Evolutionary conservation across 2,113 vertebrate species (phyloP).

Genomic region (Chaetorhynchus papuensis): DNA sequence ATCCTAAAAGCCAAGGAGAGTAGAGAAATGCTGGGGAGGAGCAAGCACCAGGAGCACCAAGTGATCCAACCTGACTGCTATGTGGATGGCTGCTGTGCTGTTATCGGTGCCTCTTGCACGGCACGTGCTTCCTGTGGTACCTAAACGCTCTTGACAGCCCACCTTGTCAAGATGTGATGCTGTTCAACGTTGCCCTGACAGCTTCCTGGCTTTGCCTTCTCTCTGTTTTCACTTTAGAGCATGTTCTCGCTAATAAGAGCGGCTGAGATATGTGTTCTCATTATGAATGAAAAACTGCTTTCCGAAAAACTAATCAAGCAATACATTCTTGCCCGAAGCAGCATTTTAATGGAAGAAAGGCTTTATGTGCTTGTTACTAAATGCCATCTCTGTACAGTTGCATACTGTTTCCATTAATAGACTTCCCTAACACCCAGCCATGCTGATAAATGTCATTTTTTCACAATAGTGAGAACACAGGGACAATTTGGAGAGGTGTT

Average conservation of each 20-base stretch:
- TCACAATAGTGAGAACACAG: background rate
- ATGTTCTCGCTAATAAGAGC: background rate
- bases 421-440: background rate
- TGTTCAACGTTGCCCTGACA: background rate
- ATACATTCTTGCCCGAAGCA: slow-evolving; percentile 1
- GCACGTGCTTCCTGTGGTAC: background rate
- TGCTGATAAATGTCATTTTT: slow-evolving; percentile 15
- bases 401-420: background rate
- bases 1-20: background rate
- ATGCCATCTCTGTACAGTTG: background rate
- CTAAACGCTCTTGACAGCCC: background rate
- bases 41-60: background rate
- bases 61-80: background rate
- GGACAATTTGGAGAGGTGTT: background rate
- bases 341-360: slow-evolving; percentile 19
- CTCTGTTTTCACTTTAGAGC: background rate
- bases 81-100: background rate
- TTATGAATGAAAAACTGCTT: slow-evolving; percentile 50
- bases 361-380: background rate
- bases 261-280: background rate
- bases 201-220: background rate
- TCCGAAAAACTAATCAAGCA: slow-evolving; percentile 38
- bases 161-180: background rate
- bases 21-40: background rate
- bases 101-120: background rate